Base-by-base conservation (phyloP, 2,888 invertebrate genomes). In the Chydorus sphaericus region DNA sequence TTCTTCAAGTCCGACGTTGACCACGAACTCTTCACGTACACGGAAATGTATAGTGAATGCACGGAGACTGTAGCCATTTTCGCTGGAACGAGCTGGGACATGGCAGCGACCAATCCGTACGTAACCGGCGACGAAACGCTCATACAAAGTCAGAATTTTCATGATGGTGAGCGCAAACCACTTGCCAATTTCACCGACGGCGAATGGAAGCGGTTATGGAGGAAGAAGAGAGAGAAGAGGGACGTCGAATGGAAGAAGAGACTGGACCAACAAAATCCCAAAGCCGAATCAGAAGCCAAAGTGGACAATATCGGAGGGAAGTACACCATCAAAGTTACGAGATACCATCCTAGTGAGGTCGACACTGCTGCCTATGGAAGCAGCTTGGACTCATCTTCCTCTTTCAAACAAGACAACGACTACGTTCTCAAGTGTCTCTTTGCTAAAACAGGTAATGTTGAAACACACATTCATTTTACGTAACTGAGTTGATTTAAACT, bases 1-100 rank as follows among this genome's bases (percentile, higher is more conserved):
- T 82, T 93, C 66, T 85, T 94, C 65, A 90, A 87, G 67, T 84
- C 87, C 6, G 88, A 89, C 62, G 89, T 91, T 69, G 72, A 94
- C 50, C 81, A 83, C 64, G 92, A 93, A 65, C 73, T 94, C 44
- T 94, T 94, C 68, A 84, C 86, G 30, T 73, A 91, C 39, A 83
- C 83, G 65, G 86, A 87, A 63, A 76, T 77, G 20, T 76, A 78
- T 48, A 73, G 75, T 63, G 77, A 78, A 53, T 72, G 72, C 11
- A 86, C 85, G 20, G 93, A 93, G 73, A 91, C 91, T 1, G 80
- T 85, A 54, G 82, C 83, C 62, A 77, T 92, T 56, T 80, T 80
- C 68, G 76, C 78, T 53, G 79, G 78, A 14, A 77, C 77, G 4
- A 75, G 75, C 2, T 75, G 76, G 1, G 74, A 75, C 63, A 71